These are phyloP conservation scores for Anser cygnoides DNA, from an alignment of 2,113 vertebrate species.

Conservation along the genomic window DNA sequence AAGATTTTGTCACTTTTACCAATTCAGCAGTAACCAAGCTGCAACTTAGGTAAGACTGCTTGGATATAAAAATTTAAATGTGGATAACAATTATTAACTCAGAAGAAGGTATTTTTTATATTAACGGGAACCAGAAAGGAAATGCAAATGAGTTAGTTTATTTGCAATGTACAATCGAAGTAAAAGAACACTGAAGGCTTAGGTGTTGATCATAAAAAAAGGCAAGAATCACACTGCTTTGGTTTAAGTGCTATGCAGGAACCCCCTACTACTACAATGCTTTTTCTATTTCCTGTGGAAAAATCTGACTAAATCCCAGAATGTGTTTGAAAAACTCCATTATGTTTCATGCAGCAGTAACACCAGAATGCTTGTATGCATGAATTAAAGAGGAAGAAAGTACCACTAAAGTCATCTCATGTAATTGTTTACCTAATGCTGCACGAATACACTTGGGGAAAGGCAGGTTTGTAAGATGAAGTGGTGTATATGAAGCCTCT, in stretches of 20 bases:
- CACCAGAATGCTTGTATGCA: slow-evolving; percentile 69
- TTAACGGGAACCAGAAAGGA: slow-evolving; percentile 29
- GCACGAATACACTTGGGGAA: slow-evolving; percentile 81
- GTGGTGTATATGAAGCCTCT: slow-evolving; percentile 83
- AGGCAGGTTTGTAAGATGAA: slow-evolving; percentile 86
- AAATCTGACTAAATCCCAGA: slow-evolving; percentile 70
- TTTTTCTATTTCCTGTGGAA: slow-evolving; percentile 62
- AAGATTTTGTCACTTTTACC: slow-evolving; percentile 80
- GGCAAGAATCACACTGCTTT: slow-evolving; percentile 9
- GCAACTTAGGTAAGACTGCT: slow-evolving; percentile 76
- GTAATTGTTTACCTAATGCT: slow-evolving; percentile 87
- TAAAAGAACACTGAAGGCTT: slow-evolving; percentile 12
- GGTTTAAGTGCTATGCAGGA: slow-evolving; percentile 26
- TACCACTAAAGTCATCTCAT: slow-evolving; percentile 81
- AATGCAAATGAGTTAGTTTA: slow-evolving; percentile 35
- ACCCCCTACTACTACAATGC: slow-evolving; percentile 57
- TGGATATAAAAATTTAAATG: slow-evolving; percentile 75
- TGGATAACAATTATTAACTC: slow-evolving; percentile 61
- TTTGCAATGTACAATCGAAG: neutral
- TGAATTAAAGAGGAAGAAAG: slow-evolving; percentile 78
- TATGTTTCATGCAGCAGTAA: slow-evolving; percentile 75
- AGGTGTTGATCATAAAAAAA: slow-evolving; percentile 41
- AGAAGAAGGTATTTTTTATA: slow-evolving; percentile 47
- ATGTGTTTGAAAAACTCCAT: slow-evolving; percentile 75
- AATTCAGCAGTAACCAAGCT: slow-evolving; percentile 82